Evolutionary conservation across 2,113 vertebrate genomes (phyloP).

Genomic region (Rhinoderma darwinii): DNA sequence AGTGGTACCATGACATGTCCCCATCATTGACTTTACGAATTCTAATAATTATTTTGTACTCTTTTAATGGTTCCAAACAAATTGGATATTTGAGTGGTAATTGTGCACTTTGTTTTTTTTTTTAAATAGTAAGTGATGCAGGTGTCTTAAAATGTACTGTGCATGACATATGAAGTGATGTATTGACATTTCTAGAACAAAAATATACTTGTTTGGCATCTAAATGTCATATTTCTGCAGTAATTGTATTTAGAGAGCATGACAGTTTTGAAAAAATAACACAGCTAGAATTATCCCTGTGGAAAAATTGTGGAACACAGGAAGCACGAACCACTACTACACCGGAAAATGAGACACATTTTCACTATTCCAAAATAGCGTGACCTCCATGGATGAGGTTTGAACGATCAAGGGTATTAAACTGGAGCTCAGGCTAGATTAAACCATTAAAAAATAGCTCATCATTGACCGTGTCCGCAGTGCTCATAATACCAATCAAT

Average conservation of each 20-base stretch:
- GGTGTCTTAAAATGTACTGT: not conserved
- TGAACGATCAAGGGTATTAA: not conserved
- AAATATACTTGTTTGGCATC: not conserved
- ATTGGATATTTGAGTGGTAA: not conserved
- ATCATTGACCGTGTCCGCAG: too few relatives aligned
- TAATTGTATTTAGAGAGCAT: constrained; percentile 15
- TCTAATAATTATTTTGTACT: not conserved
- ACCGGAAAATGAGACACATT: not conserved
- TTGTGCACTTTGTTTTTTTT: not conserved
- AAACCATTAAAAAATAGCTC: too few relatives aligned
- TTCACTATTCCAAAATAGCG: not conserved
- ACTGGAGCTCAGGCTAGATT: too few relatives aligned
- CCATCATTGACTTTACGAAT: not conserved
- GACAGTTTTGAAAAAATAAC: not conserved
- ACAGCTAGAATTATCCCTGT: not conserved
- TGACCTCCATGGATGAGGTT: not conserved
- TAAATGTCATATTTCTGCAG: constrained; percentile 20
- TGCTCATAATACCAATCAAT: too few relatives aligned
- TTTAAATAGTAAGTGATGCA: not conserved
- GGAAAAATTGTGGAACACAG: not conserved
- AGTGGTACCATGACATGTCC: not conserved
- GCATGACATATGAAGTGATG: not conserved
- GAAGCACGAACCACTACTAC: not conserved
- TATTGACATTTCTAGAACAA: constrained; percentile 15
- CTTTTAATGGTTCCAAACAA: not conserved